Evolutionary conservation across 2,888 invertebrate species (phyloP).

Genomic region (Nowickia ferox): DNA sequence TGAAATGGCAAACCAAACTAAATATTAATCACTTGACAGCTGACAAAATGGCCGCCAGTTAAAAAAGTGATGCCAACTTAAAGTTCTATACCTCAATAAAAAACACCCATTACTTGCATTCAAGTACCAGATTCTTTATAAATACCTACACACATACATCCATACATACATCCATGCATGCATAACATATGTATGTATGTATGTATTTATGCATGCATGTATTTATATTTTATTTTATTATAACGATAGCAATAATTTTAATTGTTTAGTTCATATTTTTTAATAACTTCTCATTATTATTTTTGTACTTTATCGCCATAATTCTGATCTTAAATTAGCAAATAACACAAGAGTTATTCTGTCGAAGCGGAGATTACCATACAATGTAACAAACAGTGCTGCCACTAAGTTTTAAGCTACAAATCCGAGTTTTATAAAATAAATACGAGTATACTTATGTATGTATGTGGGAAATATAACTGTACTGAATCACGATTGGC

Average conservation of each 20-base stretch:
- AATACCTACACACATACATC: background rate
- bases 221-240: background rate
- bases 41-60: too few species aligned
- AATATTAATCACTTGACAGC: too few species aligned
- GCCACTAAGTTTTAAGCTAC: background rate
- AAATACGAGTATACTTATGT: too few species aligned
- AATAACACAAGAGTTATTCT: background rate
- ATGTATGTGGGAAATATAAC: too few species aligned
- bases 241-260: conserved; percentile 3
- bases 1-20: too few species aligned
- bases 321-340: background rate
- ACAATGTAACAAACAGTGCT: conserved; percentile 13
- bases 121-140: background rate
- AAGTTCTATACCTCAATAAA: too few species aligned
- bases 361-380: background rate
- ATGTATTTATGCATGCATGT: background rate
- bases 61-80: too few species aligned
- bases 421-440: background rate
- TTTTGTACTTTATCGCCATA: conserved; percentile 13
- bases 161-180: background rate
- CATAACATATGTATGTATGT: too few species aligned
- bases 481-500: too few species aligned
- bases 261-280: background rate
- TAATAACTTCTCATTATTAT: conserved; percentile 11
- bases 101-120: too few species aligned